These are phyloP conservation scores for Leuctra nigra DNA, from an alignment of 2,888 invertebrate species.

Conservation along the genomic window DNA sequence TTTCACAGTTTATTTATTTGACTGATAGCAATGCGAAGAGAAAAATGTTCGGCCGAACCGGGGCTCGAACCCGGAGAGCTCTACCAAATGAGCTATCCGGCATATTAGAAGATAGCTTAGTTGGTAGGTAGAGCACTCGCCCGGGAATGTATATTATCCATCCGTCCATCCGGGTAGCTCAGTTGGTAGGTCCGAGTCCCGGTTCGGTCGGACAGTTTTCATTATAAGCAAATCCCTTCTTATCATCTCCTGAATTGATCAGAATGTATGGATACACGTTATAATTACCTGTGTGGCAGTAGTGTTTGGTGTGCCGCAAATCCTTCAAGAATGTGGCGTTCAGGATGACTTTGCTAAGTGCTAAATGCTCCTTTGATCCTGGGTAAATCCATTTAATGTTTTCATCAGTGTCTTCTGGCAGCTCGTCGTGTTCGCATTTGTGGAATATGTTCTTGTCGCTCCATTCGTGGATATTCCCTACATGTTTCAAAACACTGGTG, in stretches of 20 bases:
- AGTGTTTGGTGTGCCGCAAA: not conserved
- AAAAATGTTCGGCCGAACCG: no score
- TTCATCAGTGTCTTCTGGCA: no score
- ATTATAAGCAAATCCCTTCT: not conserved
- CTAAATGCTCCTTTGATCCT: not conserved
- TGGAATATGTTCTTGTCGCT: not conserved
- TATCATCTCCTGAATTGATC: not conserved
- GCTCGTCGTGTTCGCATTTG: not conserved
- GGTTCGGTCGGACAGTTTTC: no score
- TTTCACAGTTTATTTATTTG: no score
- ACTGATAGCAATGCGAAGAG: no score
- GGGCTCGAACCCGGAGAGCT: no score
- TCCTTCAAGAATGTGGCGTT: not conserved
- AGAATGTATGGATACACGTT: not conserved
- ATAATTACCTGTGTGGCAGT: not conserved
- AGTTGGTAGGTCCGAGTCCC: no score
- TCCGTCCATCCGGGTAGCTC: no score
- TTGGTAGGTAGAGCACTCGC: no score
- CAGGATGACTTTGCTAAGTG: not conserved
- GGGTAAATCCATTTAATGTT: not conserved
- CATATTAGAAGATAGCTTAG: no score
- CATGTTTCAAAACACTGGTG: not conserved
- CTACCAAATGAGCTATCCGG: no score
- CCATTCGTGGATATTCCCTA: not conserved
- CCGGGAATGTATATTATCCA: no score